Evolutionary conservation across 2,888 invertebrate genomes (phyloP).

Genomic region (Phyllotreta cruciferae): DNA sequence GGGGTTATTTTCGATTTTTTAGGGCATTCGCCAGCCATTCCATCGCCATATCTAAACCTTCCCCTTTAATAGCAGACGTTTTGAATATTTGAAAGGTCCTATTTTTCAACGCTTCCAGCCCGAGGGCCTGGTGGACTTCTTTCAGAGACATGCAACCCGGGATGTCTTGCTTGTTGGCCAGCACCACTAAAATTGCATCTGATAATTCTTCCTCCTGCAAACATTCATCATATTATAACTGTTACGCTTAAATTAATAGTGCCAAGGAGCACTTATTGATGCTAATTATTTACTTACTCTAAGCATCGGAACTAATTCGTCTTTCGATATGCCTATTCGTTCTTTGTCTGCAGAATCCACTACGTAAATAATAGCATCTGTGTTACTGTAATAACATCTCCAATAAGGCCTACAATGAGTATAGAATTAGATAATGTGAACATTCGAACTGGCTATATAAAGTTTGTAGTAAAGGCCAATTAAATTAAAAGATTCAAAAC

Average conservation of each 20-base stretch:
- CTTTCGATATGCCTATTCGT: conserved; percentile 98
- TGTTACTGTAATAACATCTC: conserved; percentile 99
- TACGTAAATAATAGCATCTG: conserved; percentile 99
- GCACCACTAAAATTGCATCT: conserved; percentile 92
- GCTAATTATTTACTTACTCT: conserved; percentile 70
- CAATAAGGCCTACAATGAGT: conserved; percentile 88
- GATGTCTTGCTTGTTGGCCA: conserved; percentile 99
- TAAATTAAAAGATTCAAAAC: no score
- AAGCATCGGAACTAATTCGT: conserved; percentile 96
- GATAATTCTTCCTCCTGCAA: conserved; percentile 94
- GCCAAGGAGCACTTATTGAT: conserved; percentile 9
- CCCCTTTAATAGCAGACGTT: conserved; percentile 97
- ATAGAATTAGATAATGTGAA: background rate
- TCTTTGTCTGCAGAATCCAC: conserved; percentile 99
- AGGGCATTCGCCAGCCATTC: conserved; percentile 96
- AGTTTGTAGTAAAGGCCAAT: no score
- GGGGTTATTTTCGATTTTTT: conserved; percentile 83
- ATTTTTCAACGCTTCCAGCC: conserved; percentile 92
- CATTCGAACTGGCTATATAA: background rate
- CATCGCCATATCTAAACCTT: conserved; percentile 98
- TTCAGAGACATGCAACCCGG: conserved; percentile 96
- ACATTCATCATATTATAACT: conserved; percentile 20
- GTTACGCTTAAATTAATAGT: conserved; percentile 17
- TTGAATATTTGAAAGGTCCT: conserved; percentile 99
- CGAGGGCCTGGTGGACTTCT: conserved; percentile 95